Conservation (phyloP, 2,797 vertebrate species). For the Urocyon cinereoargenteus region DNA sequence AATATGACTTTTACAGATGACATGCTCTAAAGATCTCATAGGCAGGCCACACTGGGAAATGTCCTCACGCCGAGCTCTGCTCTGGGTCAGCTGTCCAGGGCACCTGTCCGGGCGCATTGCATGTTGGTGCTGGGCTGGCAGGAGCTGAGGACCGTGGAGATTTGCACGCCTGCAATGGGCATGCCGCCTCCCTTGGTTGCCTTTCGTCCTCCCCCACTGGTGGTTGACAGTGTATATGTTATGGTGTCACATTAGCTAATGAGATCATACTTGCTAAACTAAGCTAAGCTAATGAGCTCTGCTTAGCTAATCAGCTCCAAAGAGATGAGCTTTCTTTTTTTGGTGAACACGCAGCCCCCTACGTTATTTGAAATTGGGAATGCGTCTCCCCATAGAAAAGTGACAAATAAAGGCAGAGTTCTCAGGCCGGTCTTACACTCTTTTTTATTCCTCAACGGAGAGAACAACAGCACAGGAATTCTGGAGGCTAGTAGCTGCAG, state of each 20-base stretch:
- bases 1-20: neutral
- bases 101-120: accelerated
- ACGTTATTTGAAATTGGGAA: neutral
- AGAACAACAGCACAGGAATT: accelerated
- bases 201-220: neutral
- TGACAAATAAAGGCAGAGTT: neutral
- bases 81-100: accelerated
- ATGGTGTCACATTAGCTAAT: conserved; percentile 77
- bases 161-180: neutral
- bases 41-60: neutral
- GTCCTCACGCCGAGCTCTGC: neutral
- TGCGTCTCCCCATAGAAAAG: neutral
- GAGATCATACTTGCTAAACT: conserved; percentile 85
- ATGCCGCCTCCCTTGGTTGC: accelerated
- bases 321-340: conserved; percentile 36
- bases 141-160: accelerated
- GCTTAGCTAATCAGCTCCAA: conserved; percentile 77
- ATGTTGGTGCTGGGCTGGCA: neutral
- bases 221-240: neutral
- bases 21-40: neutral
- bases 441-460: neutral
- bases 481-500: neutral
- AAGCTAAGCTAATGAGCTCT: conserved; percentile 84
- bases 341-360: neutral
- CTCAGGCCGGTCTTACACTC: neutral